phyloP scores from a whole-genome alignment of 2,113 vertebrate genomes.

The Pseudorectes ferrugineus region DNA sequence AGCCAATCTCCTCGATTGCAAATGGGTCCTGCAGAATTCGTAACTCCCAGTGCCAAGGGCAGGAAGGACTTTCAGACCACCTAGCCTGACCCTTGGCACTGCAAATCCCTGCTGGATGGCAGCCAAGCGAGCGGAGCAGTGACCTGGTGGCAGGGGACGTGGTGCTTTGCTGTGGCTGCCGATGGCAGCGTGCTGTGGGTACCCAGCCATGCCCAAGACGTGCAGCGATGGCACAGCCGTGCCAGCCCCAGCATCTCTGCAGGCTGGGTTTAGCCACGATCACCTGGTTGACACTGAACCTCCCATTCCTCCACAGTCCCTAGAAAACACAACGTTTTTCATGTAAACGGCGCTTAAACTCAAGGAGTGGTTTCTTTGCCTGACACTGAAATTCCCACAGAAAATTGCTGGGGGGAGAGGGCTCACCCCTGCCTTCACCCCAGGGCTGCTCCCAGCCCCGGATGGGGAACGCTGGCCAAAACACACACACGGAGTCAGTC shows the following conservation, averaged over 20 bases:
- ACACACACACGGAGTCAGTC: background rate
- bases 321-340: background rate
- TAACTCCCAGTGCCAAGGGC: background rate
- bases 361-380: background rate
- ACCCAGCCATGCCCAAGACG: rapidly evolving
- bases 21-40: rapidly evolving
- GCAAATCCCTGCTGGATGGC: background rate
- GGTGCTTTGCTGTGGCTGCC: background rate
- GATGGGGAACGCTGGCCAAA: background rate
- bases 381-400: background rate
- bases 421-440: background rate
- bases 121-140: background rate
- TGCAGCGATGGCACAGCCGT: rapidly evolving
- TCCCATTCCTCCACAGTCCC: background rate
- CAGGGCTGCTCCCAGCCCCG: background rate
- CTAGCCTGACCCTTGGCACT: background rate
- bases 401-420: background rate
- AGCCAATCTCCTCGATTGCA: background rate
- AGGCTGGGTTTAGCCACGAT: background rate
- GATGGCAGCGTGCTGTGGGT: background rate
- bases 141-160: background rate
- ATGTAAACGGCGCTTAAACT: background rate
- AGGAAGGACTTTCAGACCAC: background rate
- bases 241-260: background rate
- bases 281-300: background rate